These are phyloP conservation scores for Brevimyrus niger DNA, from an alignment of 2,113 vertebrate species.

Conservation along the genomic window DNA sequence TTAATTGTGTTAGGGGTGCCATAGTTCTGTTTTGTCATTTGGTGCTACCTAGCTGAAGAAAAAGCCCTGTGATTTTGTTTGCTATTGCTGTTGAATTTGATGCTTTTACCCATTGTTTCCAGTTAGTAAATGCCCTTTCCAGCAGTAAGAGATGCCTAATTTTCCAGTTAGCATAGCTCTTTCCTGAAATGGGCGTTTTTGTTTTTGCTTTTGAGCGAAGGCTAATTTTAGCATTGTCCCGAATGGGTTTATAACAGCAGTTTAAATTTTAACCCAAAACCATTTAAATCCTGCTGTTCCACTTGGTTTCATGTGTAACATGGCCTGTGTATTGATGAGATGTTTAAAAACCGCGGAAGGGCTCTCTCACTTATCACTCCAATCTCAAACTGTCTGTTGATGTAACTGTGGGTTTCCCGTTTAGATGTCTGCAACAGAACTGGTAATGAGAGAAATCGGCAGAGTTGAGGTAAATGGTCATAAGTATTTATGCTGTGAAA, in stretches of 20 bases:
- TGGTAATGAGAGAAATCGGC: background rate
- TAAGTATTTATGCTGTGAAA: background rate
- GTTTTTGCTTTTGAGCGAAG: background rate
- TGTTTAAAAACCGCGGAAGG: background rate
- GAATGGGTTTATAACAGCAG: background rate
- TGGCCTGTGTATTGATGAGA: background rate
- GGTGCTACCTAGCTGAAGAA: background rate
- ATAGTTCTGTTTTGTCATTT: background rate
- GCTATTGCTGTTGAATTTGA: background rate
- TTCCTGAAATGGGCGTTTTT: background rate
- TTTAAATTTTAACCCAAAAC: background rate
- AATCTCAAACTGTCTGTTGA: background rate
- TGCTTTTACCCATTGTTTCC: background rate
- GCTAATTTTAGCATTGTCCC: background rate
- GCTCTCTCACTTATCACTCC: background rate
- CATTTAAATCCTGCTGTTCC: background rate
- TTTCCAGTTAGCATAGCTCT: background rate
- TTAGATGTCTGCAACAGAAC: conserved; percentile 4
- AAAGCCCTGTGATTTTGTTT: background rate
- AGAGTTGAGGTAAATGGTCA: background rate
- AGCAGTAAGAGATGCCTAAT: background rate
- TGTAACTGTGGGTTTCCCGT: background rate
- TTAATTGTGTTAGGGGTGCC: background rate
- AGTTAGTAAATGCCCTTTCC: background rate
- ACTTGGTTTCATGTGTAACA: background rate